Evolutionary conservation across 1,140 invertebrate genomes (phyloP).

Genomic region (Telenomus remus): DNA sequence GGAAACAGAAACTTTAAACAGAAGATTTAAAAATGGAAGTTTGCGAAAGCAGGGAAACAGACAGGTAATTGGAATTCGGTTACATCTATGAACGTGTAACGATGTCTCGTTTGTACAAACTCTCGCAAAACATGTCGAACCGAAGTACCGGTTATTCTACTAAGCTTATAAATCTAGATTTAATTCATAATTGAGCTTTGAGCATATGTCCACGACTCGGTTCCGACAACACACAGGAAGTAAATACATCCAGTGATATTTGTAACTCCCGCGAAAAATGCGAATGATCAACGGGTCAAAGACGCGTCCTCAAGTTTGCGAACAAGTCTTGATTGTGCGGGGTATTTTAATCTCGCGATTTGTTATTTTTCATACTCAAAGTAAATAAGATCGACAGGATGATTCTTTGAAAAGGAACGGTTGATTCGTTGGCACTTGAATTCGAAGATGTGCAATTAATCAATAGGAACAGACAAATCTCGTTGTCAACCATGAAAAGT

Average conservation of each 20-base stretch:
- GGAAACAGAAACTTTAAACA: no score
- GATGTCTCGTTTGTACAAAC: slow-evolving; percentile 8
- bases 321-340: no score
- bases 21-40: not conserved
- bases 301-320: not conserved
- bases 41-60: not conserved
- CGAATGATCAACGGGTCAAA: slow-evolving; percentile 27
- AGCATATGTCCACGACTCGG: slow-evolving; percentile 5
- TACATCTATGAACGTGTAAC: not conserved
- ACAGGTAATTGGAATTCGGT: not conserved
- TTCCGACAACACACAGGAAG: slow-evolving; percentile 11
- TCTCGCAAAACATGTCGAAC: slow-evolving; percentile 13
- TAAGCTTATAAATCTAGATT: slow-evolving; percentile 21
- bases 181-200: slow-evolving; percentile 40
- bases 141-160: slow-evolving; percentile 4
- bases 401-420: not conserved
- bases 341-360: no score
- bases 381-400: no score
- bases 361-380: no score
- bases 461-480: slow-evolving; percentile 19
- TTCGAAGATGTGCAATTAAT: slow-evolving; percentile 7
- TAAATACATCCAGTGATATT: slow-evolving; percentile 15
- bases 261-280: slow-evolving; percentile 25
- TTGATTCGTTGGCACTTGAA: slow-evolving; percentile 36
- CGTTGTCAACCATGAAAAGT: slow-evolving; percentile 24